These are phyloP conservation scores for Apostichopus leukothele DNA, from an alignment of 53 echinoderm and acorn worm species.

Conservation along the genomic window DNA sequence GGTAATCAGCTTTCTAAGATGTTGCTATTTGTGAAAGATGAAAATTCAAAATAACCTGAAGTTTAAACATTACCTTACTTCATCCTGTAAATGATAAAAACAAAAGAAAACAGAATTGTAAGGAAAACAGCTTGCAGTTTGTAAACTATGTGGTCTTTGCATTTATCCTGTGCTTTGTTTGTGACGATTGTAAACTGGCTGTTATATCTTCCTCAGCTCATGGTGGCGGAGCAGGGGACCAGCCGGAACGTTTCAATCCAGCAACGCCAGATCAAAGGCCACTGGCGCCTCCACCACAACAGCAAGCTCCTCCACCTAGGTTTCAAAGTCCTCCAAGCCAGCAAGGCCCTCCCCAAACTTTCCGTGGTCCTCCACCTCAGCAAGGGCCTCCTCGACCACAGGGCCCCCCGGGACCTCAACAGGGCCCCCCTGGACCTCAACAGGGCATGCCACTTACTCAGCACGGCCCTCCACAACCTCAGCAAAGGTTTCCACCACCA, in stretches of 20 bases:
- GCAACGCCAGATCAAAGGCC: slow-evolving; percentile 2
- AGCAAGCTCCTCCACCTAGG: slow-evolving; percentile 44
- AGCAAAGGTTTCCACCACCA: slow-evolving; percentile 65
- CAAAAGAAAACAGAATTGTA: too few species aligned
- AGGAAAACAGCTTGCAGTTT: too few species aligned
- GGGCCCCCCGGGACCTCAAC: slow-evolving; percentile 49
- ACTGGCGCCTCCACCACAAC: slow-evolving; percentile 2
- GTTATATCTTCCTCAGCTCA: slow-evolving; percentile 3
- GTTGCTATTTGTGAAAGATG: too few species aligned
- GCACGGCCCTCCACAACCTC: slow-evolving; percentile 37
- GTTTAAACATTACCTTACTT: too few species aligned
- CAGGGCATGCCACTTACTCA: slow-evolving; percentile 13
- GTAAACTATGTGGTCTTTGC: too few species aligned
- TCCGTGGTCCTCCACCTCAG: slow-evolving; percentile 54
- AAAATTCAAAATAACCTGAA: too few species aligned
- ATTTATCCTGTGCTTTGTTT: too few species aligned
- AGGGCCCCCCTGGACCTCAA: neutral
- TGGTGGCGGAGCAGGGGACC: slow-evolving; percentile 45
- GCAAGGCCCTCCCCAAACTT: slow-evolving; percentile 47
- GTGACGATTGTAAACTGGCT: too few species aligned
- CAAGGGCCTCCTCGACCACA: slow-evolving; percentile 52
- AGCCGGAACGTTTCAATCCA: slow-evolving; percentile 25
- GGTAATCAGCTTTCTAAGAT: too few species aligned
- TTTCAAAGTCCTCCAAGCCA: slow-evolving; percentile 43
- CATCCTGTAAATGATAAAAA: too few species aligned